A percentile compares a stretch with the other conserved stretches of the same genome.
Conservation (phyloP, 2,797 vertebrate genomes). For the Nannoperca obscura region DNA sequence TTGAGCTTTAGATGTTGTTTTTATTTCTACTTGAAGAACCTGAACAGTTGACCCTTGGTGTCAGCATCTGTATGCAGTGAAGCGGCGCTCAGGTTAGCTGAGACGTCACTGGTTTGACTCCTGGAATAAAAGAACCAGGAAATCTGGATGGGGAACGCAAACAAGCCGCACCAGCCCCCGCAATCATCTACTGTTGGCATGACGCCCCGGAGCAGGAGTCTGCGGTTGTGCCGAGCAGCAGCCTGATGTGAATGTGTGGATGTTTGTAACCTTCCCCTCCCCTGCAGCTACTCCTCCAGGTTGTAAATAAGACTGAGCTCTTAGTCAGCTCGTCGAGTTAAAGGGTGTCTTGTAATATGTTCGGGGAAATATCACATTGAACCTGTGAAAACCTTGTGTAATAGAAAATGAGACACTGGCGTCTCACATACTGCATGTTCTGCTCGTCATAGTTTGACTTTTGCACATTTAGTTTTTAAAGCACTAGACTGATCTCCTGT, state of each 20-base stretch:
- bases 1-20: background rate
- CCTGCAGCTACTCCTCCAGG: slow-evolving; percentile 33
- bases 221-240: slow-evolving; percentile 56
- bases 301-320: slow-evolving; percentile 62
- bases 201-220: slow-evolving; percentile 63
- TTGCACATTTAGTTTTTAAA: slow-evolving; percentile 40
- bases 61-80: background rate
- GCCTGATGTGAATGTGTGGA: slow-evolving; percentile 54
- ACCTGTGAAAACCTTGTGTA: slow-evolving; percentile 29
- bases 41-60: background rate
- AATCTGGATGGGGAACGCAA: slow-evolving; percentile 40
- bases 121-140: slow-evolving; percentile 1
- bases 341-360: slow-evolving; percentile 52
- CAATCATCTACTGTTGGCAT: slow-evolving; percentile 42
- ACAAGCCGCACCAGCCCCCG: slow-evolving; percentile 29
- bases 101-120: slow-evolving; percentile 3
- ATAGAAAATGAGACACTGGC: background rate
- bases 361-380: slow-evolving; percentile 33
- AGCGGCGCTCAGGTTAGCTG: slow-evolving; percentile 7
- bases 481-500: slow-evolving; percentile 13
- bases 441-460: slow-evolving; percentile 9
- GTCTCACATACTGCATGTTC: slow-evolving; percentile 7
- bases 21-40: background rate
- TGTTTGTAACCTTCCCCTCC: slow-evolving; percentile 55
- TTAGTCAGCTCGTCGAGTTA: slow-evolving; percentile 44